Conservation (phyloP, 2,113 vertebrate species). For the Stomatorhinus ivindoensis region DNA sequence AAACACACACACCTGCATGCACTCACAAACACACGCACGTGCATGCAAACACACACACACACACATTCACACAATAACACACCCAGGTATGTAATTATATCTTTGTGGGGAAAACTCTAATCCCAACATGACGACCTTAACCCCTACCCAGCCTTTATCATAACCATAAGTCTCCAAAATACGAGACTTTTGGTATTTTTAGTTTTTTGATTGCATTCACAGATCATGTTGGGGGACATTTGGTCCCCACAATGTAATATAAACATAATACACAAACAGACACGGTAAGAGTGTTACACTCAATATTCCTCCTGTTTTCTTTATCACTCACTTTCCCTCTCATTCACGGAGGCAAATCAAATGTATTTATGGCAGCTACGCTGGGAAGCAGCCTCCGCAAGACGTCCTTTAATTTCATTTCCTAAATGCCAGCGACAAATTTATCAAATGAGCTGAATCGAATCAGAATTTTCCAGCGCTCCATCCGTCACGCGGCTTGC, state of each 20-base stretch:
- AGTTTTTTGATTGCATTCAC: no score
- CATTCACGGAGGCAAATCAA: conserved; percentile 43
- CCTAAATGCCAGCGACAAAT: conserved; percentile 63
- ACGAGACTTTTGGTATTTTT: background rate
- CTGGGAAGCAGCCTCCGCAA: conserved; percentile 54
- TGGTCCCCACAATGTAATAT: background rate
- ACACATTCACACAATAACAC: no score
- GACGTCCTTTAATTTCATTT: conserved; percentile 59
- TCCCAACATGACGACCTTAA: no score
- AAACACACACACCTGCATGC: background rate
- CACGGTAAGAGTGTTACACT: background rate
- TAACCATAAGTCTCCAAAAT: background rate
- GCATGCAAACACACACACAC: no score
- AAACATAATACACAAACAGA: background rate
- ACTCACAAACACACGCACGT: background rate
- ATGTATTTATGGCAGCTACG: conserved; percentile 62
- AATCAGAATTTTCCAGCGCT: conserved; percentile 55
- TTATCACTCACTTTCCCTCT: conserved; percentile 36
- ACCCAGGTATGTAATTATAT: no score
- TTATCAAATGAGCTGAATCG: conserved; percentile 55
- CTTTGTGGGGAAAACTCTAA: no score
- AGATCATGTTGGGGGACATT: background rate
- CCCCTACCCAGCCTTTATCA: background rate
- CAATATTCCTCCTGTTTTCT: conserved; percentile 37
- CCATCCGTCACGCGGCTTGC: conserved; percentile 56